phyloP scores from a whole-genome alignment of 2,888 invertebrate genomes.

The Aphrophora alni region DNA sequence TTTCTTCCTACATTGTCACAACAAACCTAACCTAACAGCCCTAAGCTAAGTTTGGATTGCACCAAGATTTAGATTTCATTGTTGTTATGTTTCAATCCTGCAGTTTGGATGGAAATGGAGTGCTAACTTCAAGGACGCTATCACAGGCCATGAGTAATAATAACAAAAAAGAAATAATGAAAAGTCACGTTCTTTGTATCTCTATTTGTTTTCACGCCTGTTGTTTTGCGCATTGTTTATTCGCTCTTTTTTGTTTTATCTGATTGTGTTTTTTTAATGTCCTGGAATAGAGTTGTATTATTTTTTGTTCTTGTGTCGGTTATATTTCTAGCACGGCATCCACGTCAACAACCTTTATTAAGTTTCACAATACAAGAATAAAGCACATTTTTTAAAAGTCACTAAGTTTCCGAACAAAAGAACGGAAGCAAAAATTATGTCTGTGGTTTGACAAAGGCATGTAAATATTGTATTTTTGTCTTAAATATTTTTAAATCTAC shows the following conservation, averaged over 20 bases:
- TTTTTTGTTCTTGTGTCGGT: neutral
- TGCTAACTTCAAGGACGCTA: slow-evolving; percentile 96
- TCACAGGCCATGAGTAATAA: slow-evolving; percentile 83
- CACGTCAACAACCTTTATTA: neutral
- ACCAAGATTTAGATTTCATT: neutral
- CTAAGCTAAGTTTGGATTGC: neutral
- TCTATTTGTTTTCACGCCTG: slow-evolving; percentile 37
- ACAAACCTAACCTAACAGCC: neutral
- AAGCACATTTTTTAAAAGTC: neutral
- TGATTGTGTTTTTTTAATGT: slow-evolving; percentile 4
- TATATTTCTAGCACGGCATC: neutral
- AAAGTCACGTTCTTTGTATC: slow-evolving; percentile 36
- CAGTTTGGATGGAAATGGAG: slow-evolving; percentile 96
- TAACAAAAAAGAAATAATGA: slow-evolving; percentile 29
- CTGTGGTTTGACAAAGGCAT: slow-evolving; percentile 4
- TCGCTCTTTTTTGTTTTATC: slow-evolving; percentile 30
- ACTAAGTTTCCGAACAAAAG: neutral
- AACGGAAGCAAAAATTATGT: neutral
- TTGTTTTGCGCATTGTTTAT: slow-evolving; percentile 32
- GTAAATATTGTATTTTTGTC: slow-evolving; percentile 1
- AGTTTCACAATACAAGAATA: neutral
- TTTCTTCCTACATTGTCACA: neutral
- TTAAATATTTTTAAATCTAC: slow-evolving; percentile 7
- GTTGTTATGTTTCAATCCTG: slow-evolving; percentile 39
- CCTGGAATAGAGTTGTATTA: neutral